Evolutionary conservation across 2,113 vertebrate genomes (phyloP).

Genomic region (Lutjanus erythropterus): DNA sequence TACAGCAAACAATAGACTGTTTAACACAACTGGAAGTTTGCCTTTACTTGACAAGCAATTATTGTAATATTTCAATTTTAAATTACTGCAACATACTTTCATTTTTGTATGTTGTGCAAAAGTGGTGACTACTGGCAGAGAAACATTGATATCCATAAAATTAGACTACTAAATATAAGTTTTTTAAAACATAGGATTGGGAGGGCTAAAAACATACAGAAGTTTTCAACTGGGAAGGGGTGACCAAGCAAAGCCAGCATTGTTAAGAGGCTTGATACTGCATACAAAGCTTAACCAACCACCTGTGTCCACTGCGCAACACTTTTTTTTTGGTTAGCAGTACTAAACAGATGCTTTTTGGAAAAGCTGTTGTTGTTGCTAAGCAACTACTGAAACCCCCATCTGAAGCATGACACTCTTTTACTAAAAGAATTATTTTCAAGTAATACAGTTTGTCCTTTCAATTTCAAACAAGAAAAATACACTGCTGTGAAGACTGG

Average conservation of each 20-base stretch:
- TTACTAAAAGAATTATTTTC: conserved; percentile 70
- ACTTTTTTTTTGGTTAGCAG: conserved; percentile 57
- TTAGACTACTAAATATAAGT: background rate
- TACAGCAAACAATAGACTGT: background rate
- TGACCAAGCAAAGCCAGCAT: conserved; percentile 43
- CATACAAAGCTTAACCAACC: conserved; percentile 59
- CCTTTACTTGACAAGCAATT: background rate
- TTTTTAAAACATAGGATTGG: background rate
- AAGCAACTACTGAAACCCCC: conserved; percentile 73
- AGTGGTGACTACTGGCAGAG: background rate
- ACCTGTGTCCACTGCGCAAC: conserved; percentile 63
- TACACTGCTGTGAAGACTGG: conserved; percentile 21
- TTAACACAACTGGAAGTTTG: background rate
- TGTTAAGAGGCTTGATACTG: conserved; percentile 36
- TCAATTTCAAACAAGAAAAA: conserved; percentile 55
- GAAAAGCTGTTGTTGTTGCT: conserved; percentile 80
- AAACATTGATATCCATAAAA: background rate
- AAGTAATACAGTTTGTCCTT: conserved; percentile 74
- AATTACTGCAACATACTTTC: background rate
- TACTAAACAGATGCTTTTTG: conserved; percentile 78
- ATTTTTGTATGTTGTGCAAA: background rate
- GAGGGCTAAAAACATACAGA: background rate
- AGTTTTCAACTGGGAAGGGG: conserved; percentile 24
- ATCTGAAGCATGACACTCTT: conserved; percentile 68
- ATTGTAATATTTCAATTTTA: background rate